Base-by-base conservation (phyloP, 2,113 vertebrate genomes). In the Colius striatus region DNA sequence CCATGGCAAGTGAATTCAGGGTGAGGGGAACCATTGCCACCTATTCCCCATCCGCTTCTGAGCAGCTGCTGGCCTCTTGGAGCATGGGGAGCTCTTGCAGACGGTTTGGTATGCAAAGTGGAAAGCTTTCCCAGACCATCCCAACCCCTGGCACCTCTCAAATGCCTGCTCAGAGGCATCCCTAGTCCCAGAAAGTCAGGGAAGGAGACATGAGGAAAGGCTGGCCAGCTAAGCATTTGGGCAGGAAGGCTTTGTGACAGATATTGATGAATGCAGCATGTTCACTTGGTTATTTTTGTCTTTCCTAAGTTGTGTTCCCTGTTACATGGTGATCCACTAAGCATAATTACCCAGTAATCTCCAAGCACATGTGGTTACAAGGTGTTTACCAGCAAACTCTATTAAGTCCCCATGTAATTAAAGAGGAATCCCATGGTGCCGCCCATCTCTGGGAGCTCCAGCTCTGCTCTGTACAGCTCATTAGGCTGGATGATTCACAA, bases 301-400 rank as follows among this genome's bases (percentile, higher is more conserved):
- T 10, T 60, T 65, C 74, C 65, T 94, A 84, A 90, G 81, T 84
- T 77, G 2, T 67, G 78, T 61, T 95, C 43, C 67, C 68, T 91
- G 71, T 90, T 41, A 63, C 58, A 17, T 27, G 67, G 83, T 95
- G 93, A 95, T 97, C 91, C 84, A 92, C 92, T 96, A 89, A 97
- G 95, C 74, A 8, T 89, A 72, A 92, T 96, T 90, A 77, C 25
- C 32, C 53, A 21, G 27, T 95, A 95, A 97, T 95, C 94, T 94
- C 38, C 43, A 38, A 48, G 91, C 84, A 78, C 86, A 71, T 76
- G 87, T 55, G 81, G 94, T 76, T 94, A 84, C 81, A 96, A 82
- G 95, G 95, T 96, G 96, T 97, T 97, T 97, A 97, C 91, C 57
- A 96, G 96, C 86, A 96, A 95, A 95, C 95, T 84, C 93, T 77